These are phyloP conservation scores for Cataglyphis cursor DNA, from an alignment of 2,888 invertebrate species.

Conservation along the genomic window DNA sequence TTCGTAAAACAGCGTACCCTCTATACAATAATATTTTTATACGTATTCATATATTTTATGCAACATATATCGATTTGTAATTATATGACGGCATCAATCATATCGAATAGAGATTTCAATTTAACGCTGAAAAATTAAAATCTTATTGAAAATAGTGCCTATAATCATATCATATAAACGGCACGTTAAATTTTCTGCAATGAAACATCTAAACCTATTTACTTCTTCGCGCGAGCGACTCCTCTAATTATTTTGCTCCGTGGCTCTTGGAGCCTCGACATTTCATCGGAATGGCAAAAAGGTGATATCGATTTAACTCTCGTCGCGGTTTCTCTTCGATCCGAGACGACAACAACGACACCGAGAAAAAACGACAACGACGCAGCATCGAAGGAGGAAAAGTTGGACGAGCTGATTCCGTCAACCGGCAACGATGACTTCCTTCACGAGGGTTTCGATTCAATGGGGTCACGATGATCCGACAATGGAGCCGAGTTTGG, in stretches of 20 bases:
- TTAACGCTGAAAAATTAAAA: not conserved
- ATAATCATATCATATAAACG: not conserved
- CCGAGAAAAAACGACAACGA: conserved; percentile 31
- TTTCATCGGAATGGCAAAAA: conserved; percentile 34
- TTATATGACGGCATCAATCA: not conserved
- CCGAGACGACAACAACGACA: conserved; percentile 45
- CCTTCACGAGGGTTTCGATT: conserved; percentile 74
- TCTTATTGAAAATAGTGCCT: not conserved
- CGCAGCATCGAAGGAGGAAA: conserved; percentile 42
- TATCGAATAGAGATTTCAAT: not conserved
- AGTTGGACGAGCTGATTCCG: conserved; percentile 40
- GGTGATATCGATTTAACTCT: conserved; percentile 68
- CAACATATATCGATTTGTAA: not conserved
- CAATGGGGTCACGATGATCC: conserved; percentile 80
- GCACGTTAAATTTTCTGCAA: conserved; percentile 51
- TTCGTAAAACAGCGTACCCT: not conserved
- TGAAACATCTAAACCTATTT: conserved; percentile 49
- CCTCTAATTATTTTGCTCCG: conserved; percentile 62
- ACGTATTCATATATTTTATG: not conserved
- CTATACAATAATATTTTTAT: not conserved
- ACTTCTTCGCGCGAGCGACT: conserved; percentile 51
- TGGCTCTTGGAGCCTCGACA: conserved; percentile 14
- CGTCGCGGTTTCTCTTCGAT: conserved; percentile 2
- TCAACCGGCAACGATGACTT: conserved; percentile 75
- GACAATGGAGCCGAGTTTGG: conserved; percentile 76